Evolutionary conservation across 2,113 vertebrate genomes (phyloP).

Genomic region (Otocyon megalotis): DNA sequence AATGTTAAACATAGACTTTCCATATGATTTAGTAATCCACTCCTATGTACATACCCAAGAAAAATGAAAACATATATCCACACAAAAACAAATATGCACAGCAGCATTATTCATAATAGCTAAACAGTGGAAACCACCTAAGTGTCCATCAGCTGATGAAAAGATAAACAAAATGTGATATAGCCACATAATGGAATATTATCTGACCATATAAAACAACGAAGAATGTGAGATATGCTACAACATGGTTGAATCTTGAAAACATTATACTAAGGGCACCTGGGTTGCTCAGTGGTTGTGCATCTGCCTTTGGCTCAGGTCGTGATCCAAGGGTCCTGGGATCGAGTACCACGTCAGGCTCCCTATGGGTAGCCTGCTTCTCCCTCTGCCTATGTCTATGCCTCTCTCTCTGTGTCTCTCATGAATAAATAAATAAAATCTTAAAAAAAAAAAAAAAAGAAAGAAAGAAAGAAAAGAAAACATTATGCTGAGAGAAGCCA

Average conservation of each 20-base stretch:
- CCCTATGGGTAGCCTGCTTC: no score
- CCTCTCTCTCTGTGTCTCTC: no score
- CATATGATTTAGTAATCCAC: not conserved
- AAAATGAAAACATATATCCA: constrained; percentile 26
- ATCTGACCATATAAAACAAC: constrained; percentile 8
- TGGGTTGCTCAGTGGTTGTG: no score
- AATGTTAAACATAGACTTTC: not conserved
- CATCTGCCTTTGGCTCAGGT: no score
- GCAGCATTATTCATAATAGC: not conserved
- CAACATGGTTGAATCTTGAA: not conserved
- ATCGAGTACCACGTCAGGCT: no score
- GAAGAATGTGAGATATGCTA: not conserved
- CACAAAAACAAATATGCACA: not conserved
- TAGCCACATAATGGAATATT: not conserved
- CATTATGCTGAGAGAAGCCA: not conserved
- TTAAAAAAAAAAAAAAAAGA: no score
- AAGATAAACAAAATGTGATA: not conserved
- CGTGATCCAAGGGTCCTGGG: no score
- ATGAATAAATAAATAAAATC: no score
- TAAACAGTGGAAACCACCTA: not conserved
- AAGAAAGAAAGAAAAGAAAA: no score
- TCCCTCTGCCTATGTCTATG: no score
- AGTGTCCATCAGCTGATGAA: not conserved
- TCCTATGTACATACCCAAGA: not conserved
- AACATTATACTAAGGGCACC: not conserved